A percentile compares a stretch with the other conserved stretches of the same genome.
phyloP scores from a whole-genome alignment of 2,113 vertebrate genomes.

The Axis porcinus region DNA sequence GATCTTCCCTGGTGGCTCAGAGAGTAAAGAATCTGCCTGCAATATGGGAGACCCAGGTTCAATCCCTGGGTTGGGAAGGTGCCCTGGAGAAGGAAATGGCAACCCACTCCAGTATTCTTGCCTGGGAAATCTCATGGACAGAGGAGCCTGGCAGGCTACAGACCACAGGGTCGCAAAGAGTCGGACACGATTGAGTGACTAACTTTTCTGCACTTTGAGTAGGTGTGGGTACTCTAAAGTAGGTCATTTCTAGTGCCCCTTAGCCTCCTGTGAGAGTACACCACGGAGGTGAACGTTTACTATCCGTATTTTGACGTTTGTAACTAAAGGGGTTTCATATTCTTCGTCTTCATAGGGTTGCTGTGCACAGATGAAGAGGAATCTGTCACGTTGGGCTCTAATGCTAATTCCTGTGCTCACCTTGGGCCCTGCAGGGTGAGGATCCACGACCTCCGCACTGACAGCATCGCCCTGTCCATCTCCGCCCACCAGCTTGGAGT shows the following conservation, averaged over 20 bases:
- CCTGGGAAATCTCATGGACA: background rate
- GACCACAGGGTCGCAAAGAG: background rate
- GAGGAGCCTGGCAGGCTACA: background rate
- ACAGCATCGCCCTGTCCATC: conserved; percentile 81
- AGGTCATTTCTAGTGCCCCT: background rate
- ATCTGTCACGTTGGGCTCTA: background rate
- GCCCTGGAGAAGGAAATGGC: background rate
- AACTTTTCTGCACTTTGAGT: background rate
- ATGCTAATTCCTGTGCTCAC: background rate
- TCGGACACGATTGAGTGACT: background rate
- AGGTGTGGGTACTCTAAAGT: background rate
- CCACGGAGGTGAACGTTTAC: background rate
- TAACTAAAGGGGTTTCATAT: too few species aligned
- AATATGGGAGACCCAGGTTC: background rate
- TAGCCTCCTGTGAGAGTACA: fast-evolving
- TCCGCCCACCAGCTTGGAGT: conserved; percentile 93
- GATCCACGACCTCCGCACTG: conserved; percentile 87
- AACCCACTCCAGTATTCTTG: background rate
- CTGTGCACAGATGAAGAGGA: background rate
- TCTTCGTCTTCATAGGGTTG: background rate
- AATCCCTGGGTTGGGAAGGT: background rate
- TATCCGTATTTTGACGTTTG: background rate
- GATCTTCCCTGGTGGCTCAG: background rate
- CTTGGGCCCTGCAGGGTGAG: conserved; percentile 82
- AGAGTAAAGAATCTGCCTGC: background rate